A percentile compares a stretch with the other conserved stretches of the same genome.
These are phyloP conservation scores for Aromia moschata DNA, from an alignment of 2,888 invertebrate species.

Conservation along the genomic window DNA sequence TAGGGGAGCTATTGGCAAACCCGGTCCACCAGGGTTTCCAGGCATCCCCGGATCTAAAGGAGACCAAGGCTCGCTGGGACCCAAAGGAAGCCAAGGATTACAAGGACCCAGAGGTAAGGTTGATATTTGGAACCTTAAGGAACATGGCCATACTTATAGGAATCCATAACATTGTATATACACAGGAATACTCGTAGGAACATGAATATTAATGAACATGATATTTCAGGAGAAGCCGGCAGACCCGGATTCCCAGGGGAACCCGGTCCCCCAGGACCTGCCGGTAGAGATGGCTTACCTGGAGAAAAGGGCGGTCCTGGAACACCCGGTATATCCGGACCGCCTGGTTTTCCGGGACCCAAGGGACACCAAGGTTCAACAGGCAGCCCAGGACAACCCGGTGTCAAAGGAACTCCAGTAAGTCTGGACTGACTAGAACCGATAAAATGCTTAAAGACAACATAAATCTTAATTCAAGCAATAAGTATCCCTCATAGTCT, in stretches of 20 bases:
- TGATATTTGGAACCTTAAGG: not conserved
- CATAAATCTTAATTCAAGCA: no score
- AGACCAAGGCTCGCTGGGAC: constrained; percentile 77
- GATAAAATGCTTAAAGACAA: no score
- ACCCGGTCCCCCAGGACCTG: constrained; percentile 75
- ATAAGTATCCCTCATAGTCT: no score
- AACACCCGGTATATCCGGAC: constrained; percentile 74
- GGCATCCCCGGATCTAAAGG: constrained; percentile 85
- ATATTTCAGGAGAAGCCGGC: constrained; percentile 69
- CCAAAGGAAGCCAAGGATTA: constrained; percentile 83
- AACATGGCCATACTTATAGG: no score
- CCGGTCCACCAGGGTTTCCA: constrained; percentile 86
- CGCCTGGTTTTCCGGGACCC: constrained; percentile 85
- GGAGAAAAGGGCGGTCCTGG: constrained; percentile 86
- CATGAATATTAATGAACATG: constrained; percentile 7
- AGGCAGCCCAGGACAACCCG: constrained; percentile 78
- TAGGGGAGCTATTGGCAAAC: constrained; percentile 81
- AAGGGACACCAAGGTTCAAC: constrained; percentile 79
- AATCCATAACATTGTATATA: no score
- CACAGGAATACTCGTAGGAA: no score
- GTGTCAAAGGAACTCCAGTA: constrained; percentile 80
- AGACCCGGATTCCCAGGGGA: constrained; percentile 82
- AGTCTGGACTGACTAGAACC: no score
- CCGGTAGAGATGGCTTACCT: constrained; percentile 82
- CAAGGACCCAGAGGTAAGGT: constrained; percentile 76